Evolutionary conservation across 2,888 invertebrate genomes (phyloP), one percentile per base, ranked within the genome.

Genomic region (Protonemura montana): DNA sequence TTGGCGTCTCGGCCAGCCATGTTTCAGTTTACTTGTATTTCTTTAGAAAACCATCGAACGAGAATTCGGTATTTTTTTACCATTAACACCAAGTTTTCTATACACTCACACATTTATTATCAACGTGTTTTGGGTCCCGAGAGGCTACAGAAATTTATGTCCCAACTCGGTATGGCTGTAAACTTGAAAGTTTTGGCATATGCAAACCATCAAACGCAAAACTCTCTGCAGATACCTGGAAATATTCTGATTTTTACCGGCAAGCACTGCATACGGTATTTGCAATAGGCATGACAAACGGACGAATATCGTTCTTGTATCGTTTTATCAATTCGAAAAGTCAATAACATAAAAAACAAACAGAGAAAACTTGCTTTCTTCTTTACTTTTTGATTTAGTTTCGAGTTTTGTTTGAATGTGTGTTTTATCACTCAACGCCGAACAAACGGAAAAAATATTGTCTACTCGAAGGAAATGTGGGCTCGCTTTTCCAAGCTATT

Each of bases 351-450:
- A 59, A 76, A 76, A 76, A 84, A 84, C 28, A 25, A 28, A 2
- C 28, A 16, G 13, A 28, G 21, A 25, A 84, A 59, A 84, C 76
- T 84, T 28, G 16, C 76, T 26, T 76, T 59, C 84, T 76, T 76
- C 78, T 76, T 29, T 76, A 84, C 29, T 42, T n/a, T 84, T 84
- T 84, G 84, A 84, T 84, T 84, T 84, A 84, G 59, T 84, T 84
- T 10, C n/a, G 59, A 81, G 28, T 76, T 84, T 27, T 42, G 41
- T 83, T 84, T 28, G 26, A 26, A 59, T 84, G 84, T 84, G 28
- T 83, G 42, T n/a, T 59, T 84, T 84, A 59, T 76, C 84, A 84
- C 84, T 84, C 29, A 27, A 7, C n/a, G n/a, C 0, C 21, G n/a
- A 26, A 42, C 82, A 41, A 83, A 83, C 26, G 35, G 35, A 41